Percentiles rank a stretch among this genome's conserved stretches.
phyloP scores from a whole-genome alignment of 2,797 vertebrate species.

The Brachymystax lenok region DNA sequence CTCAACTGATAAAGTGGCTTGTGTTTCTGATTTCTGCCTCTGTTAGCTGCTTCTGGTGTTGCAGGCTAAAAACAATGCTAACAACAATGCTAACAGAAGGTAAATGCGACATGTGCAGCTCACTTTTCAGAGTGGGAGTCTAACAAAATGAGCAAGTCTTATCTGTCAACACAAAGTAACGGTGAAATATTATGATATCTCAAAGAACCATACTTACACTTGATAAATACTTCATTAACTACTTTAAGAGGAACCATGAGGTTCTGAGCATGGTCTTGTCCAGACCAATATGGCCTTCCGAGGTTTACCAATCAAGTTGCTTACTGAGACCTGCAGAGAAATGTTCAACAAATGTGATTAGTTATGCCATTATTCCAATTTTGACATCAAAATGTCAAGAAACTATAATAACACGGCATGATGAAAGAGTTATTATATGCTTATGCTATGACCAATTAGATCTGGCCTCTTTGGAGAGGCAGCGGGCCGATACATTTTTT shows the following conservation, averaged over 20 bases:
- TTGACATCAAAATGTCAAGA: conserved; percentile 20
- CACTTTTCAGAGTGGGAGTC: neutral
- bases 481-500: conserved; percentile 59
- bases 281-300: neutral
- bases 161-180: neutral
- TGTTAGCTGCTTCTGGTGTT: neutral
- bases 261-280: neutral
- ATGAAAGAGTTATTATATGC: conserved; percentile 36
- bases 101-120: no score
- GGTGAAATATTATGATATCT: neutral
- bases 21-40: neutral
- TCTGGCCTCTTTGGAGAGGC: conserved; percentile 27
- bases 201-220: neutral
- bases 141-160: neutral
- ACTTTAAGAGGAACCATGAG: neutral
- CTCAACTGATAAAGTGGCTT: neutral
- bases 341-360: conserved; percentile 4
- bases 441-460: conserved; percentile 29
- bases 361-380: neutral
- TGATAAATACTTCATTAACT: conserved; percentile 4
- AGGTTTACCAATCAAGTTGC: neutral
- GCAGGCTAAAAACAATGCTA: neutral
- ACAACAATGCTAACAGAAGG: no score
- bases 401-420: conserved; percentile 17
- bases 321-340: neutral